These are phyloP conservation scores for Bufo gargarizans DNA, from an alignment of 2,113 vertebrate species.

Conservation along the genomic window DNA sequence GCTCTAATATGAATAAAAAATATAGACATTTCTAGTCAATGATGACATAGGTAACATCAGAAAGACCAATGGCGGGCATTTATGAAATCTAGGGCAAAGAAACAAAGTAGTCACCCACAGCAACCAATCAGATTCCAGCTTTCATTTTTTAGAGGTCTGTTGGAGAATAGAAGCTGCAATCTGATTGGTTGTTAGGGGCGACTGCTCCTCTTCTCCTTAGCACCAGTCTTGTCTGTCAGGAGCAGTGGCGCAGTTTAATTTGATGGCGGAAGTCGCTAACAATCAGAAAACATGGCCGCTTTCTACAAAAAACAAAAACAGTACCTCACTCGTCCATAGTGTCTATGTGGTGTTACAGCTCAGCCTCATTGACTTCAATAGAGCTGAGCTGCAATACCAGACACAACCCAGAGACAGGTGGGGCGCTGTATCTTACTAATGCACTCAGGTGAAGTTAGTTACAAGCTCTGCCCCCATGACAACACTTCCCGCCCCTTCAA, in stretches of 20 bases:
- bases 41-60: neutral
- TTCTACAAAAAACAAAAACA: neutral
- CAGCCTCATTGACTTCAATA: neutral
- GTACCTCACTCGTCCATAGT: neutral
- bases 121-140: neutral
- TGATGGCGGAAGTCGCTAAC: neutral
- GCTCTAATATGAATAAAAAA: too few species aligned
- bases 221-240: neutral
- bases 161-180: neutral
- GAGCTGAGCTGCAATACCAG: neutral
- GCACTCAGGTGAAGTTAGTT: neutral
- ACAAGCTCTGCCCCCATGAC: neutral
- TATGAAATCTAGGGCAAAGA: neutral
- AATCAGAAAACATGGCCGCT: neutral
- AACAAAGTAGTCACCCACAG: neutral
- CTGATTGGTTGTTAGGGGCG: neutral
- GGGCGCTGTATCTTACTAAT: neutral
- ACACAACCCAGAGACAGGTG: neutral
- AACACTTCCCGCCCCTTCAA: neutral
- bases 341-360: neutral
- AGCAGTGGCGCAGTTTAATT: neutral
- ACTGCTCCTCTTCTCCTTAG: neutral
- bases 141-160: neutral
- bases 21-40: too few species aligned
- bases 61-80: neutral